phyloP scores from a whole-genome alignment of 2,113 vertebrate genomes.

The Phrynosoma platyrhinos region DNA sequence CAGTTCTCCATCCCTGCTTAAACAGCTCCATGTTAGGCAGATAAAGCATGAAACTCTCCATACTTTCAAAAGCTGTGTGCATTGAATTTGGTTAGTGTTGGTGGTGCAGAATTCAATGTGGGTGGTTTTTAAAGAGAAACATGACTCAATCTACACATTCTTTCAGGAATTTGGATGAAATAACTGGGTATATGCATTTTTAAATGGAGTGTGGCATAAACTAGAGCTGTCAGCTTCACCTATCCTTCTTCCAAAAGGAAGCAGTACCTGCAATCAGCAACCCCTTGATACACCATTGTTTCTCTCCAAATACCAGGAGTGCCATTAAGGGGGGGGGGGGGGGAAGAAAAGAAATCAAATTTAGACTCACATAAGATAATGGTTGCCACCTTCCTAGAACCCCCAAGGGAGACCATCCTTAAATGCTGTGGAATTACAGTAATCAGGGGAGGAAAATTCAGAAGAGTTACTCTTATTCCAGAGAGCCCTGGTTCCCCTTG shows the following conservation, averaged over 20 bases:
- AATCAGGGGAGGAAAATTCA: conserved; percentile 40
- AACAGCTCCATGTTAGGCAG: too few species aligned
- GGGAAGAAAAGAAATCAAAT: background rate
- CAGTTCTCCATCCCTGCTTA: too few species aligned
- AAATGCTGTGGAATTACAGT: conserved; percentile 61
- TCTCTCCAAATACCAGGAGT: conserved; percentile 10
- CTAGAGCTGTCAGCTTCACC: background rate
- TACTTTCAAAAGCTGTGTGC: too few species aligned
- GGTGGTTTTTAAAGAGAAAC: too few species aligned
- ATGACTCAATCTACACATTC: too few species aligned
- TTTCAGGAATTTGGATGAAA: too few species aligned
- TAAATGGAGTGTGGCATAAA: background rate
- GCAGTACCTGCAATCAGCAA: background rate
- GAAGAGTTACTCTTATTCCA: conserved; percentile 47
- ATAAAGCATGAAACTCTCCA: too few species aligned
- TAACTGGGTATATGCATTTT: background rate
- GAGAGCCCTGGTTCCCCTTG: conserved; percentile 24
- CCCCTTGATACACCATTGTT: background rate
- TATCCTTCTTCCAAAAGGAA: background rate
- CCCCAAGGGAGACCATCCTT: conserved; percentile 29
- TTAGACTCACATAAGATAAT: conserved; percentile 30
- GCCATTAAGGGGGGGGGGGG: background rate
- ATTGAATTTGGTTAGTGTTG: too few species aligned
- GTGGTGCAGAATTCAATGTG: too few species aligned
- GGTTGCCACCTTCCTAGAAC: conserved; percentile 6